Conservation (phyloP, 2,797 vertebrate species). For the Megaceryle alcyon region DNA sequence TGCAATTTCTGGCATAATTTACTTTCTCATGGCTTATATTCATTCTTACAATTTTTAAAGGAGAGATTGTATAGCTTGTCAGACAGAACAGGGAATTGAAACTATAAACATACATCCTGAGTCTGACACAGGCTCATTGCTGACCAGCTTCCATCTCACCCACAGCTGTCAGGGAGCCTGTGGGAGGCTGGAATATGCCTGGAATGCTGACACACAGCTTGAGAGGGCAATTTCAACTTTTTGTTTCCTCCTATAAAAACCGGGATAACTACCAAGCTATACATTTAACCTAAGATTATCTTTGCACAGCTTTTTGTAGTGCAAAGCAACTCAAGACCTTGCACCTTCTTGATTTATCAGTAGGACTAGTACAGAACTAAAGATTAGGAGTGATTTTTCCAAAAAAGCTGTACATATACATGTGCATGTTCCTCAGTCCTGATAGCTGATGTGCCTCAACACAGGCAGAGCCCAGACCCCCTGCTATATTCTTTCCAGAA, state of each 20-base stretch:
- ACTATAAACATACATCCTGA: neutral
- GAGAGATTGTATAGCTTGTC: neutral
- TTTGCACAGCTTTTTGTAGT: neutral
- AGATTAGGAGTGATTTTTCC: neutral
- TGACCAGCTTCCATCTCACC: neutral
- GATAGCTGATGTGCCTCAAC: neutral
- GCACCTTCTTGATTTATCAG: neutral
- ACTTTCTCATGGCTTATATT: neutral
- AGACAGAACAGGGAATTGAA: neutral
- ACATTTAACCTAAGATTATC: neutral
- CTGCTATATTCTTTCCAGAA: neutral
- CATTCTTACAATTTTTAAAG: neutral
- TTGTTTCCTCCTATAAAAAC: neutral
- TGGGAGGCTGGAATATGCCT: slow-evolving; percentile 8
- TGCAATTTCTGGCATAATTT: neutral
- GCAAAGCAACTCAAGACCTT: neutral
- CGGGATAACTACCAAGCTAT: neutral
- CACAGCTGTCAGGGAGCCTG: neutral
- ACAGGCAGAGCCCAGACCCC: neutral
- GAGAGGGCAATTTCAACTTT: neutral
- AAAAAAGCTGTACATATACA: neutral
- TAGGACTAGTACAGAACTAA: neutral
- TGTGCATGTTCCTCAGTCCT: neutral
- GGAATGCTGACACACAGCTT: neutral
- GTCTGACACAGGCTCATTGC: neutral